Percentiles rank a stretch among this genome's conserved stretches.
Evolutionary conservation across 2,113 vertebrate species (phyloP).

Genomic region (Bombycilla garrulus): DNA sequence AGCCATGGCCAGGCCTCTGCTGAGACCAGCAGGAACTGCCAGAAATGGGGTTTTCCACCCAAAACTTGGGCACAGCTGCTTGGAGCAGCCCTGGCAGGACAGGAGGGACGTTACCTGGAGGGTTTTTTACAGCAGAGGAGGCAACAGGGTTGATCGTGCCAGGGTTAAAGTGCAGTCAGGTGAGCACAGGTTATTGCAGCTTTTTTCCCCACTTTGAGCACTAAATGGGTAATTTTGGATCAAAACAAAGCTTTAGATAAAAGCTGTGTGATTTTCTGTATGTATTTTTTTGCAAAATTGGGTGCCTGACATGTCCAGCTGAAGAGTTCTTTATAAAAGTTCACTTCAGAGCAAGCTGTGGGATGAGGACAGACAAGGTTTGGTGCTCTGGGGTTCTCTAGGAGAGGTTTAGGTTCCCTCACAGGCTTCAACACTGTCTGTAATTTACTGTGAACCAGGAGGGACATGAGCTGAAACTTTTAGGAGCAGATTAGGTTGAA

Average conservation of each 20-base stretch:
- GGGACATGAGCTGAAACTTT: constrained; percentile 59
- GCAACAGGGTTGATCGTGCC: rapidly evolving
- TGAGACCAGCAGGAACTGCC: not conserved
- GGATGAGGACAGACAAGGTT: not conserved
- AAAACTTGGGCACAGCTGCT: not conserved
- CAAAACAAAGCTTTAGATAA: too few species aligned
- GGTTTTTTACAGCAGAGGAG: not conserved
- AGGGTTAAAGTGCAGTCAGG: not conserved
- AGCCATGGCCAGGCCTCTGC: not conserved
- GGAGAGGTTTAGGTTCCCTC: constrained; percentile 27
- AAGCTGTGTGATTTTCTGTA: not conserved
- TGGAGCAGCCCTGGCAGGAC: not conserved
- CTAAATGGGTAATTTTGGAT: not conserved
- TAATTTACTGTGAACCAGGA: constrained; percentile 41
- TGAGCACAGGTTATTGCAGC: not conserved
- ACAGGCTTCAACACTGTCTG: not conserved
- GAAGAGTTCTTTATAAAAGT: not conserved
- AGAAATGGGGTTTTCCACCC: not conserved
- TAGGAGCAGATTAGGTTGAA: constrained; percentile 63
- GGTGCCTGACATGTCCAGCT: not conserved
- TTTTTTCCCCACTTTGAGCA: not conserved
- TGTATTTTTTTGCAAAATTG: not conserved
- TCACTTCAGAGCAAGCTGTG: not conserved
- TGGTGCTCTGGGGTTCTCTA: not conserved
- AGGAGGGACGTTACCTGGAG: not conserved